Evolutionary conservation across 1,140 invertebrate genomes (phyloP), one percentile per base, ranked within the genome.

Genomic region (Drosophila prosaltans): DNA sequence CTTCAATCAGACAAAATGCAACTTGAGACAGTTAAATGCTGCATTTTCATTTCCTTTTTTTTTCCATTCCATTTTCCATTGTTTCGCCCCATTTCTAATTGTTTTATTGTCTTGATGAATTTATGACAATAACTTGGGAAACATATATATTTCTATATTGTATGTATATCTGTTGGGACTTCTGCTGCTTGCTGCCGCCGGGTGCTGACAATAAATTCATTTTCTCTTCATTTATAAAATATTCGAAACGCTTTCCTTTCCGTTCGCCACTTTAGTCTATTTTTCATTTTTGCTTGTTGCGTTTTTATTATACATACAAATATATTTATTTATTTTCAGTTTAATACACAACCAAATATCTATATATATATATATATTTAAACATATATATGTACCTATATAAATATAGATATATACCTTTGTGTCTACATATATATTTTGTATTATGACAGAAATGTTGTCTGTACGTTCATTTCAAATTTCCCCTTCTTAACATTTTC

Each of bases 361-460:
- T 51, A 26, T 51, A 26, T 21, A 48, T 8, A 48, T 9, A 26
- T 26, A 26, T 26, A 8, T 51, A 26, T 43, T 1, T 3, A 11
- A 0, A 1, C 1, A 51, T 21, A 8, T 45, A 45, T 45, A 45
- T 21, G 1, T 16, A 6, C 10, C 7, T 51, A 51, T 10, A 11
- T 51, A 26, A 5, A 30, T 30, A 30, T 30, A 30, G 2, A 30
- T 30, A 57, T 57, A 26, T 57, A 3, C 4, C 2, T 30, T 28
- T 57, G 1, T 57, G 28, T 58, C 2, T 36, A n/a, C 1, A 80
- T 86, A 83, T 89, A 80, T 88, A 67, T 88, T 77, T 86, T 71
- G 40, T 78, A 84, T 88, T 88, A 88, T 88, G 83, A 88, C 83
- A 89, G 84, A 89, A 88, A 88, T 88, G 83, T 26, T 51, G 45